A percentile compares a stretch with the other conserved stretches of the same genome.
phyloP scores from a whole-genome alignment of 2,797 vertebrate genomes.

The Pseudocheirus occidentalis region DNA sequence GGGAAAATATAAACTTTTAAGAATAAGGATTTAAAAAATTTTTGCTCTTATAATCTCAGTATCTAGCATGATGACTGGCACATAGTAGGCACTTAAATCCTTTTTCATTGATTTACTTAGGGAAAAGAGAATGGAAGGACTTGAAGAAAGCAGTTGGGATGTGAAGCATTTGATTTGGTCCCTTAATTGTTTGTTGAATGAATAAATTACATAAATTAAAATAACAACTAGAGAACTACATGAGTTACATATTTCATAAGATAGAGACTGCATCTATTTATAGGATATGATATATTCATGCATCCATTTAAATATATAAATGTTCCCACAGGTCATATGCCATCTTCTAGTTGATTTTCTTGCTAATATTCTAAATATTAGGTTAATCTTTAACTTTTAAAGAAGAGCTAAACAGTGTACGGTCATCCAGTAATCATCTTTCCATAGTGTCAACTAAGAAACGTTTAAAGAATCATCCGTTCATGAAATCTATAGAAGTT shows the following conservation, averaged over 20 bases:
- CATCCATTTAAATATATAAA: neutral
- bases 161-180: neutral
- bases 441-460: neutral
- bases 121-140: neutral
- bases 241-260: neutral
- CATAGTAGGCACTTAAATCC: neutral
- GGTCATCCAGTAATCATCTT: neutral
- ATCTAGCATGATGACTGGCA: neutral
- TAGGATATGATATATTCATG: neutral
- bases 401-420: neutral
- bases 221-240: neutral
- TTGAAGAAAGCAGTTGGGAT: neutral
- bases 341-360: neutral
- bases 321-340: neutral
- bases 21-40: neutral
- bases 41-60: neutral
- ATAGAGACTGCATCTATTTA: neutral
- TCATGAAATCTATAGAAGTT: neutral
- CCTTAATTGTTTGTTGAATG: neutral
- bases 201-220: neutral
- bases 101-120: neutral
- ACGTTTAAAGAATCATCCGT: neutral
- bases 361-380: neutral
- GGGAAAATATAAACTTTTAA: neutral
- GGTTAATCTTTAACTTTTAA: neutral